Base-by-base conservation (phyloP, 2,888 invertebrate genomes). In the Cryptophagus acutangulus region DNA sequence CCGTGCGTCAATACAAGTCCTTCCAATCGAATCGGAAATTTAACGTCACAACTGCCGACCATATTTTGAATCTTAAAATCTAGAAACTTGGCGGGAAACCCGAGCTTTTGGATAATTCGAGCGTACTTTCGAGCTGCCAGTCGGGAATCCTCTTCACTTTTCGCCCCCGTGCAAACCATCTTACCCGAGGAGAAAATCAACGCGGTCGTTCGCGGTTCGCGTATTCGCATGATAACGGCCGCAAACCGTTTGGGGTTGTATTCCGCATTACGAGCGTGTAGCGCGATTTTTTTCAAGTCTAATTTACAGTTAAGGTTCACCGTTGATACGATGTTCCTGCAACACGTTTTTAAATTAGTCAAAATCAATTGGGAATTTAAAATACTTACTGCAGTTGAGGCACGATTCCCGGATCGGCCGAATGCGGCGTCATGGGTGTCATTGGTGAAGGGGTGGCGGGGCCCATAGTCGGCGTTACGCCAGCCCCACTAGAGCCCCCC, bases 181-280 rank as follows among this genome's bases (percentile, higher is more conserved):
- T 88, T 89, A 1, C 88, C 87, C 6, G 86, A 86, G 50, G 84
- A 84, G 60, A 88, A 88, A 43, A 88, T 88, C 3, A 89, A 71
- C 10, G 87, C 87, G 1, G 87, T 88, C 1, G 87, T 97, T 71
- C 95, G 74, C 1, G 88, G 88, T 69, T 88, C 96, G 59, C 77
- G 79, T 70, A 82, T 89, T 62, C 96, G 77, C 97, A 99, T 99
- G 40, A 99, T 97, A 2, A 99, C 96, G 25, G 97, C 97, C 36
- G 96, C 95, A 75, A 99, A 99, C 61, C 97, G 85, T 71, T 97
- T 97, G 5, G 97, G 97, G 70, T 99, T 99, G 66, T 97, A 99
- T 70, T 99, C 97, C 1, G 97, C 97, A 74, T 99, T 99, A 66
- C 97, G 82, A 0, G 97, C 96, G 67, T 95, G 95, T 2, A 97